Evolutionary conservation across 1,140 invertebrate genomes (phyloP).

Genomic region (Coenobita brevimanus): DNA sequence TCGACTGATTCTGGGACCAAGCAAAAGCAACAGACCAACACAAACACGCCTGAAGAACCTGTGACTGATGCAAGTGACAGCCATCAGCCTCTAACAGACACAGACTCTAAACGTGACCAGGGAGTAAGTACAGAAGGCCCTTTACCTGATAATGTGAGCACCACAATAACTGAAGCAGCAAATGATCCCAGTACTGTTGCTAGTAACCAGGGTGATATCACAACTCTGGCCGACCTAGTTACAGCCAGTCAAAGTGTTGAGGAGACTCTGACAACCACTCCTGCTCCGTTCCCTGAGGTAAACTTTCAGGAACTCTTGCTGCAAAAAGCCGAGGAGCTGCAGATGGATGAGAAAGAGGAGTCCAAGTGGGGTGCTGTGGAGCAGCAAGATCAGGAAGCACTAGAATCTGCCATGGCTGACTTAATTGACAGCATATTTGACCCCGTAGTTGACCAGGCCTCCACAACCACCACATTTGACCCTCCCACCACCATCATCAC

Average conservation of each 20-base stretch:
- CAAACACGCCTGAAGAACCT: too few species aligned
- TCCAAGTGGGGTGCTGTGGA: neutral
- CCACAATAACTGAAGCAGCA: too few species aligned
- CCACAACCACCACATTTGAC: neutral
- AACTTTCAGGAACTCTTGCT: neutral
- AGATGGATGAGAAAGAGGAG: neutral
- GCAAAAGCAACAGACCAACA: too few species aligned
- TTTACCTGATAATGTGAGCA: too few species aligned
- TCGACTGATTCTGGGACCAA: too few species aligned
- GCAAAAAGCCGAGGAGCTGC: neutral
- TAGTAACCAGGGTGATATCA: too few species aligned
- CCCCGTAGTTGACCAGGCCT: neutral
- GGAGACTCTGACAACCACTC: neutral
- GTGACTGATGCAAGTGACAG: too few species aligned
- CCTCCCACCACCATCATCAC: neutral
- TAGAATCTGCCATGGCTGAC: slow-evolving; percentile 16
- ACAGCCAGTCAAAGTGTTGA: too few species aligned
- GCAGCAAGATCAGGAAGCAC: slow-evolving; percentile 27
- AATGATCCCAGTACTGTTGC: too few species aligned
- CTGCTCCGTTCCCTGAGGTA: neutral
- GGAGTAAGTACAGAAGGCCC: too few species aligned
- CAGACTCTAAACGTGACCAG: too few species aligned
- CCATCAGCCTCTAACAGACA: too few species aligned
- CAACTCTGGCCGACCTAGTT: neutral
- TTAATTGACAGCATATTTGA: slow-evolving; percentile 17